phyloP scores from a whole-genome alignment of 1,140 invertebrate species.

The Nasonia vitripennis region DNA sequence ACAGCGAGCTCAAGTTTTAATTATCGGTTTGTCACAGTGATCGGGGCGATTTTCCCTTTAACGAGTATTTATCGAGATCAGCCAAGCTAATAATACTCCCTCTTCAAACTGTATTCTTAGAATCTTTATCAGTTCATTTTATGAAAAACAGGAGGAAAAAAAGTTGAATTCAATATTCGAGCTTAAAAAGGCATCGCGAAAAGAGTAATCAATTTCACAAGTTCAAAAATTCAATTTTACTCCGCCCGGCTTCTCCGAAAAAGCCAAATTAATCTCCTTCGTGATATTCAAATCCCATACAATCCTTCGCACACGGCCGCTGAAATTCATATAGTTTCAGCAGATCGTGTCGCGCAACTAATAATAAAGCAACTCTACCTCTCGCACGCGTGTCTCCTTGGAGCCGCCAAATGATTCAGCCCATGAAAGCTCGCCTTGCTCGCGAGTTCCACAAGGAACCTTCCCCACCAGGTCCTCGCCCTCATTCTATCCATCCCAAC shows the following conservation, averaged over 20 bases:
- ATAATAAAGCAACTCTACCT: neutral
- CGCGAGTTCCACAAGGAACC: neutral
- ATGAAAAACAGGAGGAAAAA: no score
- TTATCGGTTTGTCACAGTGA: neutral
- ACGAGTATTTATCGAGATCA: neutral
- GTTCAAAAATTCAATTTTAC: no score
- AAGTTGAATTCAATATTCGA: no score
- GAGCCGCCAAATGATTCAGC: neutral
- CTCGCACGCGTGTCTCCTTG: conserved; percentile 3
- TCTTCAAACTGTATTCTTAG: neutral
- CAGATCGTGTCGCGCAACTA: no score
- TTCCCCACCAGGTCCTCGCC: neutral
- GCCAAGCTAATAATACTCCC: neutral
- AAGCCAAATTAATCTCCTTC: no score
- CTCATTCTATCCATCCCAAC: neutral
- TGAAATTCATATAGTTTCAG: no score
- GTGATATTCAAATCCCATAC: no score
- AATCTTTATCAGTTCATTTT: no score
- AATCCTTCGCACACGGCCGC: no score
- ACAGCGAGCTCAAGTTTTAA: neutral
- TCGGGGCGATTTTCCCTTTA: neutral
- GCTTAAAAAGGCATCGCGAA: no score
- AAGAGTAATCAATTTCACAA: no score
- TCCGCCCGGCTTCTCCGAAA: no score
- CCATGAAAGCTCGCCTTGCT: conserved; percentile 4